phyloP scores from a whole-genome alignment of 1,140 invertebrate species.

The Drosophila ercepeae region DNA sequence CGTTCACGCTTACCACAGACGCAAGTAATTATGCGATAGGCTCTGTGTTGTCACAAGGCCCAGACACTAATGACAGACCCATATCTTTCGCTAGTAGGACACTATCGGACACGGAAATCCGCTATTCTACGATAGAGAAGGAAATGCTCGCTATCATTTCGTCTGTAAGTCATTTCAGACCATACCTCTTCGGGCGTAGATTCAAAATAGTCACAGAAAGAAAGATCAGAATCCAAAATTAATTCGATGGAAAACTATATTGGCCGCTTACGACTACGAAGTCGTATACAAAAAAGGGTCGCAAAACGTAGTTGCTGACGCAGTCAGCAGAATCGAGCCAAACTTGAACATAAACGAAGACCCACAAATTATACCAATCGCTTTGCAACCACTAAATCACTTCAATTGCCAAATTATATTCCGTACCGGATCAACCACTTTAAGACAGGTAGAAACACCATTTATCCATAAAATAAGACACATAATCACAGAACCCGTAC shows the following conservation, averaged over 20 bases:
- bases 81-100: too few species aligned
- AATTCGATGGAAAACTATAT: not conserved
- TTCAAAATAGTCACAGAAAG: constrained; percentile 18
- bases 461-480: constrained; percentile 13
- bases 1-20: too few species aligned
- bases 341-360: not conserved
- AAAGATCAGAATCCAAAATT: constrained; percentile 7
- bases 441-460: constrained; percentile 7
- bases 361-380: not conserved
- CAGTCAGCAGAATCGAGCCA: not conserved
- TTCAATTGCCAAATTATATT: not conserved
- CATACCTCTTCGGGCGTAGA: not conserved
- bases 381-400: not conserved
- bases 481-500: constrained; percentile 9
- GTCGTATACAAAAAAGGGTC: not conserved
- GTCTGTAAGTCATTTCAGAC: not conserved
- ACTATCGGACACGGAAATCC: too few species aligned
- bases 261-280: not conserved
- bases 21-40: too few species aligned
- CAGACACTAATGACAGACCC: too few species aligned
- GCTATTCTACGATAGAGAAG: too few species aligned
- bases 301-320: not conserved
- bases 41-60: too few species aligned
- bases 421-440: not conserved
- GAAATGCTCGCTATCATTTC: constrained; percentile 14